Evolutionary conservation across 35 echinoderm and acorn worm genomes (phyloP), one percentile per base, ranked within the genome.

Genomic region (Holothuria glaberrima): DNA sequence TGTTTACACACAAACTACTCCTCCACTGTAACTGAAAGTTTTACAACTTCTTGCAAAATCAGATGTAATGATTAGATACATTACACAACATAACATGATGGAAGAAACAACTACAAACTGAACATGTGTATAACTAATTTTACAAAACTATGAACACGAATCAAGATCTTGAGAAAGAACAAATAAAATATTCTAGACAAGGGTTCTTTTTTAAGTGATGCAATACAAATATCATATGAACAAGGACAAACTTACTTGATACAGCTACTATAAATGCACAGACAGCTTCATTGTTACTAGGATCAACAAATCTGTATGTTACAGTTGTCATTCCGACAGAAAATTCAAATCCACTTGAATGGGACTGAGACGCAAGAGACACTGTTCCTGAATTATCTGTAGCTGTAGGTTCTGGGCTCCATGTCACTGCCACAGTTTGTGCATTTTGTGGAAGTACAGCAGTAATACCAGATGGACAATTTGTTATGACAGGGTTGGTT

Each of bases 191-290:
- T 54, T 54, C 50, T 9, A 54, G 1, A 54, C 50, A 54, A 46
- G 4, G 44, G 10, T 1, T 17, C 9, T 14, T 54, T 54, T 54
- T 14, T 14, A 9, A 54, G 12, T 54, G 13, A 0, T 9, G 50
- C 10, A 54, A 54, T 46, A 10, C 16, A 54, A 12, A 54, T 14
- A 54, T 54, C 3, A 9, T 14, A 54, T 54, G 50, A 1, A 54
- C 50, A 54, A 17, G 0, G 1, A 14, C 9, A 12, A 29, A 69
- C 66, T 69, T 12, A 69, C 66, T 29, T 69, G 66, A 69, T 69
- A 92, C 46, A 76, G 32, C 90, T n/a, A 94, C 90, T 41, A 44
- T 26, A 41, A 94, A 91, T 34, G n/a, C 80, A 65, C 93, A 91
- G 68, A 38, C 31, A 25, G 54, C 90, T 4, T 17, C 24, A 34